A percentile compares a stretch with the other conserved stretches of the same genome.
These are phyloP conservation scores for Dendropsophus ebraccatus DNA, from an alignment of 2,113 vertebrate genomes.

Conservation along the genomic window DNA sequence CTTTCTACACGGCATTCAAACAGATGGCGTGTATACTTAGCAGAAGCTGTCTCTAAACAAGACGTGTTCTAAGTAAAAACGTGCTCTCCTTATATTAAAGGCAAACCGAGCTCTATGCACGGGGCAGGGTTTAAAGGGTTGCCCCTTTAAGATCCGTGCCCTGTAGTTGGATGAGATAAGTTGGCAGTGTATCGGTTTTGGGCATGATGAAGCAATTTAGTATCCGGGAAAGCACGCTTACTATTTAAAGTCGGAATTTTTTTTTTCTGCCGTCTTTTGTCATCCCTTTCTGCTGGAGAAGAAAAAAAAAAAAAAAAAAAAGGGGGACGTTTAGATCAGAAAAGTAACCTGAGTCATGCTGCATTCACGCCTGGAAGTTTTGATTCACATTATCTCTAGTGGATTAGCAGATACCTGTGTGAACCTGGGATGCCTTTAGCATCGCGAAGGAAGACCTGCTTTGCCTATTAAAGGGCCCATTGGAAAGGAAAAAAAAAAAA, in stretches of 20 bases:
- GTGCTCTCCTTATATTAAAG: neutral
- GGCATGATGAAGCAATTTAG: constrained; percentile 74
- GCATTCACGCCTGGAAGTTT: constrained; percentile 76
- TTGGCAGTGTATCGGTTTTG: constrained; percentile 66
- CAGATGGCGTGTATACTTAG: constrained; percentile 46
- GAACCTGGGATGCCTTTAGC: constrained; percentile 79
- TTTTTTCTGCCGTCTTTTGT: constrained; percentile 70
- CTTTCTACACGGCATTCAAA: constrained; percentile 8
- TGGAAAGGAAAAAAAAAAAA: constrained; percentile 67
- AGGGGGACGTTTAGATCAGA: constrained; percentile 69
- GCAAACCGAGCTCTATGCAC: constrained; percentile 58
- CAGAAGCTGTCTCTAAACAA: constrained; percentile 49
- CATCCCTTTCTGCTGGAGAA: constrained; percentile 70
- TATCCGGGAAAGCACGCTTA: constrained; percentile 74
- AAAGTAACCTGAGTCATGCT: constrained; percentile 71
- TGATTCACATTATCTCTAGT: constrained; percentile 75
- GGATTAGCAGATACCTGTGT: constrained; percentile 78
- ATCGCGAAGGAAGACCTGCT: constrained; percentile 80
- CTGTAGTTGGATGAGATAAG: constrained; percentile 69
- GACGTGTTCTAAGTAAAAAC: constrained; percentile 9
- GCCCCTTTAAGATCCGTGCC: constrained; percentile 68
- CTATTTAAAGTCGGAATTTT: constrained; percentile 75
- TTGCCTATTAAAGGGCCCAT: constrained; percentile 75
- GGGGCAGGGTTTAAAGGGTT: constrained; percentile 64
- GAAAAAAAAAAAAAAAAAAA: constrained; percentile 52